phyloP scores from a whole-genome alignment of 2,113 vertebrate species.

The Ellobius talpinus region DNA sequence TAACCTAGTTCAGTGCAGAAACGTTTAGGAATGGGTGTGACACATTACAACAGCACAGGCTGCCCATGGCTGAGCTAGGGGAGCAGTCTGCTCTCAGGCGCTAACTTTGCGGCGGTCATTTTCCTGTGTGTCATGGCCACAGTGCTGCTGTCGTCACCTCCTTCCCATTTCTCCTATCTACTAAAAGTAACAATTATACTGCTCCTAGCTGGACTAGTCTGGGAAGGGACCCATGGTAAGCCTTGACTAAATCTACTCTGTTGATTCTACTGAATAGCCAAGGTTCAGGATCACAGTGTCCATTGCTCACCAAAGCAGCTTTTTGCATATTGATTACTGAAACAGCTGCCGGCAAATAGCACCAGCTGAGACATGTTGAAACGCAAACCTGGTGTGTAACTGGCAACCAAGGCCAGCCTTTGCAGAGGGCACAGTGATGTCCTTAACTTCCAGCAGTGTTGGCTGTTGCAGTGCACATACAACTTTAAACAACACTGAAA shows the following conservation, averaged over 20 bases:
- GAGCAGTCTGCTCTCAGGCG: not conserved
- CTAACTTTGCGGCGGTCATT: not conserved
- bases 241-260: not conserved
- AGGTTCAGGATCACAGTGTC: not conserved
- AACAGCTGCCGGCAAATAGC: not conserved
- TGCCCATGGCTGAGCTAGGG: not conserved
- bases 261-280: constrained; percentile 9
- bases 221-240: not conserved
- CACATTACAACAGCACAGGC: not conserved
- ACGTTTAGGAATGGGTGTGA: not conserved
- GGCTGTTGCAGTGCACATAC: not conserved
- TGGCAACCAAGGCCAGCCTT: constrained; percentile 37
- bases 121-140: not conserved
- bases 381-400: constrained; percentile 5
- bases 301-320: not conserved
- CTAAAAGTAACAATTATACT: not conserved
- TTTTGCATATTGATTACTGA: constrained; percentile 11
- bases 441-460: constrained; percentile 50
- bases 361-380: constrained; percentile 45
- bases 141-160: not conserved
- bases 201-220: not conserved
- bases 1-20: not conserved
- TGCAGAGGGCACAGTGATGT: not conserved
- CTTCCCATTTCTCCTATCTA: not conserved
- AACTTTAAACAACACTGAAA: not conserved